phyloP scores from a whole-genome alignment of 2,797 vertebrate species.

The Pangasius larnaudii region DNA sequence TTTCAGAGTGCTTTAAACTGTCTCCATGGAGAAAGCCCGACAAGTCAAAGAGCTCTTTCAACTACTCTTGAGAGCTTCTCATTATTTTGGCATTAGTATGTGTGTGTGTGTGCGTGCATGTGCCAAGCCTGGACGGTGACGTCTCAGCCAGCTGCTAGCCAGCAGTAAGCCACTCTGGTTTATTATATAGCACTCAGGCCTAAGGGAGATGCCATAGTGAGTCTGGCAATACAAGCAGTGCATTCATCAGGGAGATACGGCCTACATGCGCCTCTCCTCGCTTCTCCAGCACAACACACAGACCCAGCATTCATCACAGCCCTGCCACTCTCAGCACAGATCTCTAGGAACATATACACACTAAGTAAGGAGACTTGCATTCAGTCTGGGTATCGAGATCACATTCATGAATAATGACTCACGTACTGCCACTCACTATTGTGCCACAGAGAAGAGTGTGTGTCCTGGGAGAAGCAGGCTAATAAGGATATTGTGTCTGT shows the following conservation, averaged over 20 bases:
- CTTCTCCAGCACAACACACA: slow-evolving; percentile 45
- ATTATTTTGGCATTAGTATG: slow-evolving; percentile 53
- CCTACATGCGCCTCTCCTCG: slow-evolving; percentile 42
- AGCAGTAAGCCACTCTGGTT: slow-evolving; percentile 53
- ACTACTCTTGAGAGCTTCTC: slow-evolving; percentile 47
- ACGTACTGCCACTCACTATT: slow-evolving; percentile 22
- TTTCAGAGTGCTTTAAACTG: slow-evolving; percentile 39
- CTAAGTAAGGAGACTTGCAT: slow-evolving; percentile 17
- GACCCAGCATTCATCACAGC: slow-evolving; percentile 53
- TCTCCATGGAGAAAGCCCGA: slow-evolving; percentile 38
- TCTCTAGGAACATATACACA: slow-evolving; percentile 31
- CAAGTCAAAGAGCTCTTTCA: slow-evolving; percentile 53
- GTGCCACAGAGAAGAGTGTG: slow-evolving; percentile 36
- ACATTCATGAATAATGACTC: slow-evolving; percentile 36
- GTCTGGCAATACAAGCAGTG: slow-evolving; percentile 48
- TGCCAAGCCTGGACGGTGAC: slow-evolving; percentile 45
- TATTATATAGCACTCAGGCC: slow-evolving; percentile 54
- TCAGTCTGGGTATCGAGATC: slow-evolving; percentile 22
- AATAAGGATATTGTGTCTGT: slow-evolving; percentile 9
- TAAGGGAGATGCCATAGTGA: slow-evolving; percentile 47
- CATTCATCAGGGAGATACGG: slow-evolving; percentile 56
- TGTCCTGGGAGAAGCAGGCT: slow-evolving; percentile 20
- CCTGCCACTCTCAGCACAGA: slow-evolving; percentile 42
- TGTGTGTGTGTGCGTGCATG: slow-evolving; percentile 3
- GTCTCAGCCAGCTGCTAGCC: slow-evolving; percentile 59